phyloP scores from a whole-genome alignment of 2,888 invertebrate species.

The Gnatocerus cornutus region DNA sequence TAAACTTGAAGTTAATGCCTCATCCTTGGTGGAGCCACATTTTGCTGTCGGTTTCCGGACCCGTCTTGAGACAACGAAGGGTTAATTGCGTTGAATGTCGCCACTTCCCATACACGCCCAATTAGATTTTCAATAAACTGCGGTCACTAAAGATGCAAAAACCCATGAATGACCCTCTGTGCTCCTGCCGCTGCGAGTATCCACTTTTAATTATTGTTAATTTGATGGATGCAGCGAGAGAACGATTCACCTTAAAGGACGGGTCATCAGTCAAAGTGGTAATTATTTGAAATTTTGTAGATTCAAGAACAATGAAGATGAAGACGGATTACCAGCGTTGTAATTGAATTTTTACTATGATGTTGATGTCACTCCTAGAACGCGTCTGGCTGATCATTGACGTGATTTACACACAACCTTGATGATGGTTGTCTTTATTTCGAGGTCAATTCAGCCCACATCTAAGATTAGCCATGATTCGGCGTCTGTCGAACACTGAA shows the following conservation, averaged over 20 bases:
- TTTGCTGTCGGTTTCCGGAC: slow-evolving; percentile 22
- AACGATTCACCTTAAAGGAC: neutral
- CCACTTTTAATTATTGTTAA: no score
- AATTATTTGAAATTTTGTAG: slow-evolving; percentile 17
- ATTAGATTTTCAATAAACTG: slow-evolving; percentile 21
- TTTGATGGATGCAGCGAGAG: neutral
- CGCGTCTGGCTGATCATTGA: slow-evolving; percentile 31
- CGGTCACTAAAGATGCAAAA: slow-evolving; percentile 6
- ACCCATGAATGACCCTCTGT: neutral
- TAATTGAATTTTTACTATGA: slow-evolving; percentile 32
- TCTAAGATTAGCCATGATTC: slow-evolving; percentile 38
- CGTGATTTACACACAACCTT: slow-evolving; percentile 44
- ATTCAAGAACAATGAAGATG: neutral
- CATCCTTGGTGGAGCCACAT: slow-evolving; percentile 9
- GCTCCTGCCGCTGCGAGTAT: no score
- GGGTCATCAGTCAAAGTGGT: slow-evolving; percentile 16
- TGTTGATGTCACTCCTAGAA: slow-evolving; percentile 36
- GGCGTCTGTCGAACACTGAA: slow-evolving; percentile 33
- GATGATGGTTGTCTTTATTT: slow-evolving; percentile 38
- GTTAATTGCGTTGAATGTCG: slow-evolving; percentile 31
- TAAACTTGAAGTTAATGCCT: slow-evolving; percentile 5
- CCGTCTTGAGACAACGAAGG: slow-evolving; percentile 34
- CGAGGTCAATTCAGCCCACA: slow-evolving; percentile 43
- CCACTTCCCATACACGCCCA: slow-evolving; percentile 22
- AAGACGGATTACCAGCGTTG: neutral